Base-by-base conservation (phyloP, 2,113 vertebrate genomes). In the Cyrtonyx montezumae region DNA sequence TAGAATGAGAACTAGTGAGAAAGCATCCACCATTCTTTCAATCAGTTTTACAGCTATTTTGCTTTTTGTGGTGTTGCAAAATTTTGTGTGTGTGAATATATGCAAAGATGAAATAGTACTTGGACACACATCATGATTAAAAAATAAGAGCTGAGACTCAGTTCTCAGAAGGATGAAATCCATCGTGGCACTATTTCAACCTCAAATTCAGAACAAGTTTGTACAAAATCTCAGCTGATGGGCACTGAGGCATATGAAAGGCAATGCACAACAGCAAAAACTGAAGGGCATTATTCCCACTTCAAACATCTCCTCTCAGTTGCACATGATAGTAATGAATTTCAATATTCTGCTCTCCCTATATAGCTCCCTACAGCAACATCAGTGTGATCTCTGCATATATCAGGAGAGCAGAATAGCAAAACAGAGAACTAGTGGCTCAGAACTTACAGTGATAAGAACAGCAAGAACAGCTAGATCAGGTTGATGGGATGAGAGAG, bases 281-380 rank as follows among this genome's bases (percentile, higher is more conserved):
- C 84, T 90, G 82, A 95, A 84, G 85, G 69, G 73, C 82, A 93
- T 15, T 48, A 93, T 81, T 94, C 51, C 74, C 69, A 88, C 53
- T 86, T 88, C 82, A 80, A 91, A 91, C 62, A 61, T 91, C 68
- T 59, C 68, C 55, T 90, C 79, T 86, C 62, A 53, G 61, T 3
- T 90, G 65, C 73, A 65, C 56, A 69, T 20, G 43, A 71, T 53
- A 45, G 56, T 80, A 94, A 94, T 48, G 73, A 88, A 90, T 83
- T 90, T 73, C 6, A 8, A 86, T 86, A 96, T 86, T 90, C 73
- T 75, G 30, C 43, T 96, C 66, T 79, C 77, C 63, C 79, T 88
- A 67, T n/a, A 88, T 16, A 88, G 87, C 53, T 96, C 84, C 91
- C 91, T 63, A 45, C 68, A 88, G 94, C 61, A 85, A 65, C 87